Percentiles rank a stretch among this genome's conserved stretches.
Evolutionary conservation across 2,113 vertebrate genomes (phyloP).

Genomic region (Arizona elegans): DNA sequence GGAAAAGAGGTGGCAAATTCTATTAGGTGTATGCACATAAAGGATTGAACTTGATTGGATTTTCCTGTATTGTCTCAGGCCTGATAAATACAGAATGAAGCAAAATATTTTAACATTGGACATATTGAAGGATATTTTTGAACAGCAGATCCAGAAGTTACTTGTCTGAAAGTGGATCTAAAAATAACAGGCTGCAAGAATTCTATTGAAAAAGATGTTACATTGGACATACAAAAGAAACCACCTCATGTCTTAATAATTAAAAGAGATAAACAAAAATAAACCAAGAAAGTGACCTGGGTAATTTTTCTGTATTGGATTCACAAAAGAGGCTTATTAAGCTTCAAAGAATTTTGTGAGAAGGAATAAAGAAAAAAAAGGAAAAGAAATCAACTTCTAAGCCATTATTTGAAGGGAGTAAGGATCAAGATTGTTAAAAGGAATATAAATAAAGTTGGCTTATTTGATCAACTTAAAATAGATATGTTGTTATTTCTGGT

Average conservation of each 20-base stretch:
- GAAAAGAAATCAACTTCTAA: background rate
- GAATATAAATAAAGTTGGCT: background rate
- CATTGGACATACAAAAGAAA: background rate
- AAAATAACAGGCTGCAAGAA: no score
- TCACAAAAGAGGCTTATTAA: background rate
- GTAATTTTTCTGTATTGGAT: background rate
- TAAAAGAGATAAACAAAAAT: background rate
- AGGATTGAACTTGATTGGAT: no score
- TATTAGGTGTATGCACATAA: no score
- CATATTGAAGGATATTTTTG: no score
- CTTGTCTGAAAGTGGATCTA: no score
- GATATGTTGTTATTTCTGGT: background rate
- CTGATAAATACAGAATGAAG: no score
- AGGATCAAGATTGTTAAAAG: background rate
- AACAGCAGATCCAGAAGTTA: no score
- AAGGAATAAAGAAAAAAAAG: background rate
- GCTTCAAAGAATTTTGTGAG: background rate
- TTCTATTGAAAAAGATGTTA: background rate
- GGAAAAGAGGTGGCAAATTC: background rate
- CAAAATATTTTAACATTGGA: no score
- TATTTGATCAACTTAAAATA: background rate
- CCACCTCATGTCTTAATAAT: background rate
- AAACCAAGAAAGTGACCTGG: background rate
- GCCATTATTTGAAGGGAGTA: background rate
- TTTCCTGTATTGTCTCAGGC: no score